These are phyloP conservation scores for Oenanthe melanoleuca DNA, from an alignment of 2,113 vertebrate species.

Conservation along the genomic window DNA sequence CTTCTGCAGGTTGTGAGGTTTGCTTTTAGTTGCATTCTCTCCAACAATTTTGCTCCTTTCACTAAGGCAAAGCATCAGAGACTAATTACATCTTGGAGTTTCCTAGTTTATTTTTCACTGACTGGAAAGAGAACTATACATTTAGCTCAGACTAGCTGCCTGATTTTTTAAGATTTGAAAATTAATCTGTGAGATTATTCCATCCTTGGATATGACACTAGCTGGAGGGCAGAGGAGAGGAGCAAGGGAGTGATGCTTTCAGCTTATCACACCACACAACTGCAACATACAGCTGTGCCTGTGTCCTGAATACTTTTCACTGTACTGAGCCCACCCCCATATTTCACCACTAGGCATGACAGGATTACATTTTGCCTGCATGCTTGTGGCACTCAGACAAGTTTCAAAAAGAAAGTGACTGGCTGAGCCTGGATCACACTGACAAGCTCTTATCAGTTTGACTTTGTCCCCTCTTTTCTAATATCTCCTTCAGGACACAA, in stretches of 20 bases:
- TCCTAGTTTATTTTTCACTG: background rate
- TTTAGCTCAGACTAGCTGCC: background rate
- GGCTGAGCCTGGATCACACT: background rate
- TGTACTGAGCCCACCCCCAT: background rate
- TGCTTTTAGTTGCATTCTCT: background rate
- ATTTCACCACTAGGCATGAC: rapidly evolving
- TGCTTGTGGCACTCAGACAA: background rate
- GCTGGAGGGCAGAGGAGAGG: background rate
- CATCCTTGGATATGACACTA: background rate
- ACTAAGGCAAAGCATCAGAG: background rate
- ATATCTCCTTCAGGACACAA: background rate
- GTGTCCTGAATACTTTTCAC: background rate
- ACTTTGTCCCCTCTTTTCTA: background rate
- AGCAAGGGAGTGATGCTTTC: background rate
- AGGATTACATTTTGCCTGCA: background rate
- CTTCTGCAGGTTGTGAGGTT: background rate
- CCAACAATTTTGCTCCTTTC: background rate
- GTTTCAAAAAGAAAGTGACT: background rate
- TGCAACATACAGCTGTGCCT: rapidly evolving
- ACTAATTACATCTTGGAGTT: background rate
- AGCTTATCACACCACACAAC: background rate
- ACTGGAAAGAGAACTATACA: background rate
- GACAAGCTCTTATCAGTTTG: background rate
- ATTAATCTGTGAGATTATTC: background rate
- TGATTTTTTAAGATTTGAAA: background rate